A percentile compares a stretch with the other conserved stretches of the same genome.
Evolutionary conservation across 2,113 vertebrate genomes (phyloP).

Genomic region (Ranitomeya variabilis): DNA sequence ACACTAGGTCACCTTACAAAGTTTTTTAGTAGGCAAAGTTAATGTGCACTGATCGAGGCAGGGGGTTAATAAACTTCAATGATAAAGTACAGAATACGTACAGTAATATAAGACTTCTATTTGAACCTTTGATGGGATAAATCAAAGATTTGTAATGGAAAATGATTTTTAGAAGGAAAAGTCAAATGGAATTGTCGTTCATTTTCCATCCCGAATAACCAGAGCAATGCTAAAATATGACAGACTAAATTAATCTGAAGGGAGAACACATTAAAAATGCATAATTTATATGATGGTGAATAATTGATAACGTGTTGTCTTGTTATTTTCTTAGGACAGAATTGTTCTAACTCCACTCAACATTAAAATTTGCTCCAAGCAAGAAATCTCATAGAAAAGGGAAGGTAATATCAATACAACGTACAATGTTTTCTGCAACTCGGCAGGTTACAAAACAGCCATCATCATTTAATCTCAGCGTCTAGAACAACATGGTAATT

Average conservation of each 20-base stretch:
- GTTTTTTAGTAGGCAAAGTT: neutral
- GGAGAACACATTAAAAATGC: slow-evolving; percentile 54
- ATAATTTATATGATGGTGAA: slow-evolving; percentile 49
- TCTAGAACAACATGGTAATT: slow-evolving; percentile 57
- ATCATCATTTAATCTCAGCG: slow-evolving; percentile 56
- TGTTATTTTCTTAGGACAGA: slow-evolving; percentile 49
- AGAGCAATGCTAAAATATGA: slow-evolving; percentile 34
- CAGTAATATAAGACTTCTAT: neutral
- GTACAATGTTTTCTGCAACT: slow-evolving; percentile 53
- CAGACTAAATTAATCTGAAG: slow-evolving; percentile 49
- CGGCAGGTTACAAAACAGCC: slow-evolving; percentile 55
- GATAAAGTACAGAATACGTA: neutral
- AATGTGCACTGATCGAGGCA: neutral
- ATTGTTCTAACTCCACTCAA: slow-evolving; percentile 51
- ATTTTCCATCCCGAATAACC: slow-evolving; percentile 8
- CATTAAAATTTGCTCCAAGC: slow-evolving; percentile 55
- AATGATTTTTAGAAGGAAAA: slow-evolving; percentile 26
- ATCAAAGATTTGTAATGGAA: slow-evolving; percentile 24
- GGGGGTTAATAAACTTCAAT: neutral
- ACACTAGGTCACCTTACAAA: too few relatives aligned
- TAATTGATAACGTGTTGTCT: slow-evolving; percentile 53
- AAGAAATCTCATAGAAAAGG: slow-evolving; percentile 45
- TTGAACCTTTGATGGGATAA: slow-evolving; percentile 22
- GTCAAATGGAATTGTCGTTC: slow-evolving; percentile 9
- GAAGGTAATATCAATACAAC: slow-evolving; percentile 53